phyloP scores from a whole-genome alignment of 2,113 vertebrate species.

The Manacus vitellinus region DNA sequence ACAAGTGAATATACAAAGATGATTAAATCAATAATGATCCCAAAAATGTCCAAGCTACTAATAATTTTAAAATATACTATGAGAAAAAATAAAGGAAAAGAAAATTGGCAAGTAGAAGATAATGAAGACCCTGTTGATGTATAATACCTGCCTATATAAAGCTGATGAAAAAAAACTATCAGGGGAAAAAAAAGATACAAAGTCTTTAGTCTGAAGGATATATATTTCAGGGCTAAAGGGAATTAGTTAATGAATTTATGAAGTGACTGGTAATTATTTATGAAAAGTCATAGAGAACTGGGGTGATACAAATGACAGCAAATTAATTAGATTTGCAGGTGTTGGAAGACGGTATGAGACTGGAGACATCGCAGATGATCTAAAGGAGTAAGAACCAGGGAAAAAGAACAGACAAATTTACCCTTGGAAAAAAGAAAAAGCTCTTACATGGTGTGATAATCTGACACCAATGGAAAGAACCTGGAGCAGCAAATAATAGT shows the following conservation, averaged over 20 bases:
- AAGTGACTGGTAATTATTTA: slow-evolving; percentile 66
- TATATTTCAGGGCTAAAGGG: slow-evolving; percentile 54
- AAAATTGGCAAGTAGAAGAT: background rate
- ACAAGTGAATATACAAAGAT: background rate
- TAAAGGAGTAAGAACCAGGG: background rate
- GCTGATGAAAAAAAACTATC: slow-evolving; percentile 35
- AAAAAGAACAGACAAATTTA: background rate
- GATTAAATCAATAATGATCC: background rate
- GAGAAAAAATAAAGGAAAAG: background rate
- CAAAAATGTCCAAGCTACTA: background rate
- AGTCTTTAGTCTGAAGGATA: slow-evolving; percentile 45
- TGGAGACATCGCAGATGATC: slow-evolving; percentile 38
- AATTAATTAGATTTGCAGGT: slow-evolving; percentile 69
- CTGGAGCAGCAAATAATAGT: background rate
- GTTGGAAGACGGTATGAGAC: slow-evolving; percentile 27
- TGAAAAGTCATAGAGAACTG: slow-evolving; percentile 56
- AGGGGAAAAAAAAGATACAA: background rate
- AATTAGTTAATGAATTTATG: slow-evolving; percentile 70
- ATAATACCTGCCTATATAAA: background rate
- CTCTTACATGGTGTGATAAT: background rate
- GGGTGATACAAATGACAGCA: slow-evolving; percentile 60
- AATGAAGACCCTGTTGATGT: slow-evolving; percentile 20
- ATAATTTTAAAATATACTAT: background rate
- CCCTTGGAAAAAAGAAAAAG: background rate
- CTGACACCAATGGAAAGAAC: background rate